A percentile compares a stretch with the other conserved stretches of the same genome.
These are phyloP conservation scores for Corythaixoides concolor DNA, from an alignment of 2,113 vertebrate genomes.

Conservation along the genomic window DNA sequence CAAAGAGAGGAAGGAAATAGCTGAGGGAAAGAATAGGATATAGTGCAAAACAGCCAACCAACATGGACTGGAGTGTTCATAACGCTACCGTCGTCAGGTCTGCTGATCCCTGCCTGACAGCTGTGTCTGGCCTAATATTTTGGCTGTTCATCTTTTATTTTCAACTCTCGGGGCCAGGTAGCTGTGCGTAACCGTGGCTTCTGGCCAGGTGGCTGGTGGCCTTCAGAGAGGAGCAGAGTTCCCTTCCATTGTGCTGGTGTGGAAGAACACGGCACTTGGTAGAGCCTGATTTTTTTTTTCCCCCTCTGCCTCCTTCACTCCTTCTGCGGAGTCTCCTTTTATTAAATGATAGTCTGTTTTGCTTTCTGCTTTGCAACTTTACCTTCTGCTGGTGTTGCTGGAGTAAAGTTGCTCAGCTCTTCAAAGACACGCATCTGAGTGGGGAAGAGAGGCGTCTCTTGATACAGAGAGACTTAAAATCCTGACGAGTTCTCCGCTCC, in stretches of 20 bases:
- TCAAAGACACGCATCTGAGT: not conserved
- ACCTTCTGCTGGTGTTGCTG: not conserved
- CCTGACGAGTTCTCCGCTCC: not conserved
- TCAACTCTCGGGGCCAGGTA: slow-evolving; percentile 24
- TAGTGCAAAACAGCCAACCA: not conserved
- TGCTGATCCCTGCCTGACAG: slow-evolving; percentile 8
- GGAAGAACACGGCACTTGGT: not conserved
- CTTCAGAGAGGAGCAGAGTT: not conserved
- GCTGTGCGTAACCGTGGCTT: slow-evolving; percentile 4
- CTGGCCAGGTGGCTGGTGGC: slow-evolving; percentile 8
- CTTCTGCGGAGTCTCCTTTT: not conserved
- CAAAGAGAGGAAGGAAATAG: slow-evolving; percentile 34
- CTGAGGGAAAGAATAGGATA: not conserved
- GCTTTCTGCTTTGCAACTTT: not conserved
- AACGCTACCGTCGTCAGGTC: not conserved
- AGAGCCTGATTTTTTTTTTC: not conserved
- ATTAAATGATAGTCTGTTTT: not conserved
- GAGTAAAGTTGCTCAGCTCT: not conserved
- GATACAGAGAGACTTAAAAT: not conserved
- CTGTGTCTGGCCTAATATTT: not conserved
- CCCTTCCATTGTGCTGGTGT: slow-evolving; percentile 5
- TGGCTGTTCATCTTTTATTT: slow-evolving; percentile 25
- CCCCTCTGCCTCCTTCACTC: not conserved
- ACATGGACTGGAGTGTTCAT: not conserved
- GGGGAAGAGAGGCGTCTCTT: not conserved